Conservation (phyloP, 1,140 invertebrate species). For the Cydia amplana region DNA sequence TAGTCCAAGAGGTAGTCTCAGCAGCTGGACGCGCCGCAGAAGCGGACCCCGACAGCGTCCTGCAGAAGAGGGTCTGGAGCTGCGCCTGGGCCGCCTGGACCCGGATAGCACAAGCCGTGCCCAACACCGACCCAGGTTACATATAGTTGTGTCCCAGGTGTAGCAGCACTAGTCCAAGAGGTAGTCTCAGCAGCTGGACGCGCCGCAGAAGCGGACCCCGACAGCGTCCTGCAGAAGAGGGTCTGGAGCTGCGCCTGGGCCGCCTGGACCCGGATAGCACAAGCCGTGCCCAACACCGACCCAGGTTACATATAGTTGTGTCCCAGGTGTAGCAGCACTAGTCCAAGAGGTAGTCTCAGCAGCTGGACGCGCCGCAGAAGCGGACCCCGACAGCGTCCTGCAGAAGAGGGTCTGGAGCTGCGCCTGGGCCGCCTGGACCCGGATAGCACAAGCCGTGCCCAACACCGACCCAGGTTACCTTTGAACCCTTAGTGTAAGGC, state of each 20-base stretch:
- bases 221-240: constrained; percentile 45
- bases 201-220: constrained; percentile 46
- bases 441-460: constrained; percentile 48
- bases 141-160: too few relatives aligned
- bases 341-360: constrained; percentile 93
- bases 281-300: too few relatives aligned
- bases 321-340: too few relatives aligned
- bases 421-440: constrained; percentile 73
- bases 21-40: constrained; percentile 60
- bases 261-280: constrained; percentile 69
- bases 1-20: constrained; percentile 94
- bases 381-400: constrained; percentile 44
- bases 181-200: constrained; percentile 82
- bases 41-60: constrained; percentile 43
- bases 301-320: too few relatives aligned
- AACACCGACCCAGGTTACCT: too few relatives aligned
- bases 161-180: constrained; percentile 87
- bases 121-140: too few relatives aligned
- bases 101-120: constrained; percentile 50
- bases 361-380: constrained; percentile 55
- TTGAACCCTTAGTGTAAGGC: too few relatives aligned
- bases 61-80: constrained; percentile 62
- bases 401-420: constrained; percentile 62
- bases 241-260: constrained; percentile 73
- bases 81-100: constrained; percentile 74